Evolutionary conservation across 2,113 vertebrate species (phyloP), one percentile per base, ranked within the genome.

Genomic region (Rhinichthys klamathensis): DNA sequence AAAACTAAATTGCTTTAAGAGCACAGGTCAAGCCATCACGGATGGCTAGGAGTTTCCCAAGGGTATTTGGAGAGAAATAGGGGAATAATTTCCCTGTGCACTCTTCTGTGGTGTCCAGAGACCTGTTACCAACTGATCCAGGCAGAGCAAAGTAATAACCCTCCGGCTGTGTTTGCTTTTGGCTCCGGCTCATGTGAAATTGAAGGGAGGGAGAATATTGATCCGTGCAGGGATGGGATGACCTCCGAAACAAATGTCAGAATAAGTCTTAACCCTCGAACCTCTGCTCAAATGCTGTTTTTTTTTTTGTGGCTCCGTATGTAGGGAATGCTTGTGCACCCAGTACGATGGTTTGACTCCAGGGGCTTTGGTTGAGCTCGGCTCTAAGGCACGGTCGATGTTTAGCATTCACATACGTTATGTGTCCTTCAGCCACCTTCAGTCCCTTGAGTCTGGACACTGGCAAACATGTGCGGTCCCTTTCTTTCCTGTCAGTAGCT

Each of bases 171-270:
- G 85, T 91, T 91, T 90, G 87, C 84, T 86, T 90, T 91, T 88
- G 67, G 84, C 89, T 90, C 85, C 25, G 77, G 60, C 89, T 93
- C 90, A 89, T 93, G 91, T 90, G 91, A 92, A 93, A 92, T 92
- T 90, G 90, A 93, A 93, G 90, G 67, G 86, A 85, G 63, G 72
- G 54, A 41, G 67, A 90, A 92, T 91, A 91, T 89, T 90, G 93
- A 92, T 93, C 89, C 90, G 11, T 91, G 90, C 74, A 85, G 80
- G 90, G 93, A 91, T 92, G 87, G 88, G 85, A 90, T 91, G 86
- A 90, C 90, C 90, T 83, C 87, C 58, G 80, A 89, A 90, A 92
- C 85, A 92, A 93, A 92, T 92, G 91, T 92, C 92, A 90, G 87
- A 91, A 51, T 88, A 56, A 76, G 85, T 80, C 72, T 89, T 86